Conservation (phyloP, 2,113 vertebrate genomes). For the cat (Felis catus) region F.catus_Fca126_mat1.0 CM031412.1:211631501-211632000, state of each 20-base stretch:
- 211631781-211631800: neutral
- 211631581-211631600: conserved; percentile 10
- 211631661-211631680: conserved; percentile 28
- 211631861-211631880: conserved; percentile 5
- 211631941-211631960: neutral
- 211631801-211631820: neutral
- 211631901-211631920: neutral
- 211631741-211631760: neutral
- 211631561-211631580: neutral
- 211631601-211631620: conserved; percentile 49
- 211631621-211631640: neutral
- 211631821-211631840: neutral
- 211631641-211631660: conserved; percentile 32
- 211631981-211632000: neutral
- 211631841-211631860: neutral
- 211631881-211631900: neutral
- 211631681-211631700: neutral
- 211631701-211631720: neutral
- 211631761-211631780: neutral
- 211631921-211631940: neutral
- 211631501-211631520: conserved; percentile 44
- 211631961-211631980: neutral
- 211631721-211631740: neutral
- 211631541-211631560: neutral
- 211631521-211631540: conserved; percentile 41